A percentile compares a stretch with the other conserved stretches of the same genome.
Evolutionary conservation across 2,888 invertebrate genomes (phyloP).

Genomic region (Azorinus chamasolen): DNA sequence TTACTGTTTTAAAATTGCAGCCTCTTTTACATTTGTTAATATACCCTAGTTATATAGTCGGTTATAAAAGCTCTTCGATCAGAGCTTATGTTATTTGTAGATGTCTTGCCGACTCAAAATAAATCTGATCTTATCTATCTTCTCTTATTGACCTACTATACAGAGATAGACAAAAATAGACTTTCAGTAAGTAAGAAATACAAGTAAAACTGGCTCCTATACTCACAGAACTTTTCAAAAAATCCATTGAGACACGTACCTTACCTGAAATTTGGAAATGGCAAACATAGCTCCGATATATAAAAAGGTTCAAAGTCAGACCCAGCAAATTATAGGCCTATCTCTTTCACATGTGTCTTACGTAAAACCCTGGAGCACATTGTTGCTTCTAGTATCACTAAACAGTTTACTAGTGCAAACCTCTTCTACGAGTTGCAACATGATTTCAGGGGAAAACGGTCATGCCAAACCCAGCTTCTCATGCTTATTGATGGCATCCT

Average conservation of each 20-base stretch:
- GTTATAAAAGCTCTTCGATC: no score
- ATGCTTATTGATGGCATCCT: slow-evolving; percentile 8
- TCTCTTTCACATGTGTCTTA: slow-evolving; percentile 1
- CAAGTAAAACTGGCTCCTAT: background rate
- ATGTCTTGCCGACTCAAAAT: no score
- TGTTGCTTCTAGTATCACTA: background rate
- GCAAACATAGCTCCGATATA: background rate
- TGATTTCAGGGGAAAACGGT: slow-evolving; percentile 2
- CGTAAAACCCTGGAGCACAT: slow-evolving; percentile 6
- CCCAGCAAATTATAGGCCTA: slow-evolving; percentile 4
- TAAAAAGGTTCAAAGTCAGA: background rate
- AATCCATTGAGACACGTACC: background rate
- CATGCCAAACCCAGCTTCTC: background rate
- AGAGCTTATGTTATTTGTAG: no score
- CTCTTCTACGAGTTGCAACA: slow-evolving; percentile 13
- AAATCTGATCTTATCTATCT: no score
- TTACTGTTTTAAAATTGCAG: no score
- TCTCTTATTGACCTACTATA: no score
- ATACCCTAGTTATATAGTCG: no score
- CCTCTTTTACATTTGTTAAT: no score
- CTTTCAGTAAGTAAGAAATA: background rate
- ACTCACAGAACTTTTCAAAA: background rate
- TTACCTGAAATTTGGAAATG: background rate
- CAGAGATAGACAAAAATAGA: background rate
- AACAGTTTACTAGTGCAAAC: slow-evolving; percentile 1